Conservation (phyloP, 2,888 invertebrate genomes). For the Cylindroiulus punctatus region DNA sequence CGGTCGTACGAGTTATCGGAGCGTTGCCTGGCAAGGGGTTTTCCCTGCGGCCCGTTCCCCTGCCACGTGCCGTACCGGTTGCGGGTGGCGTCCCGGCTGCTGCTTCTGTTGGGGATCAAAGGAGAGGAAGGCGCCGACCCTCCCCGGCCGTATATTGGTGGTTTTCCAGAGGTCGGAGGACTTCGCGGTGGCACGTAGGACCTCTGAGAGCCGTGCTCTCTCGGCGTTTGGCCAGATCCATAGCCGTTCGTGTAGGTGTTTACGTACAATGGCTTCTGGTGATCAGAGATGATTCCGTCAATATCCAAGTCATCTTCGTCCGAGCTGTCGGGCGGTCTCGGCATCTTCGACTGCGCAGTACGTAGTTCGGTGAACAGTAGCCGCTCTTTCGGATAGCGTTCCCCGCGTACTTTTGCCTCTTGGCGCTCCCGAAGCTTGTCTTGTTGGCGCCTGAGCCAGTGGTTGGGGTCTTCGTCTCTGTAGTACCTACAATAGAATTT, state of each 20-base stretch:
- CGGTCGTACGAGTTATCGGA: constrained; percentile 66
- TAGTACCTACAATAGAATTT: not conserved
- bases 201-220: not conserved
- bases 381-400: constrained; percentile 77
- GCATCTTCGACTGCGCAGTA: constrained; percentile 67
- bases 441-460: constrained; percentile 84
- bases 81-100: constrained; percentile 60
- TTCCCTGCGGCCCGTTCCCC: constrained; percentile 66
- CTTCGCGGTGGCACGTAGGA: constrained; percentile 1
- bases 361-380: constrained; percentile 72
- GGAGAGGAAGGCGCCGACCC: constrained; percentile 67
- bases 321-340: constrained; percentile 62
- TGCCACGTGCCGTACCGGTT: constrained; percentile 61
- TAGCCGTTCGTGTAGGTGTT: constrained; percentile 68
- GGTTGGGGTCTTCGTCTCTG: constrained; percentile 65
- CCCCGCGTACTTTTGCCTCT: constrained; percentile 78
- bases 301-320: constrained; percentile 69
- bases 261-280: constrained; percentile 75
- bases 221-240: constrained; percentile 54
- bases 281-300: constrained; percentile 54
- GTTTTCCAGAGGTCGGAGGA: constrained; percentile 56
- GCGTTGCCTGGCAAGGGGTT: constrained; percentile 64
- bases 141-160: constrained; percentile 57
- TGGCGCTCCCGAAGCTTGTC: constrained; percentile 80
- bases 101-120: constrained; percentile 67